phyloP scores from a whole-genome alignment of 2,113 vertebrate species.

The Silurus meridionalis region DNA sequence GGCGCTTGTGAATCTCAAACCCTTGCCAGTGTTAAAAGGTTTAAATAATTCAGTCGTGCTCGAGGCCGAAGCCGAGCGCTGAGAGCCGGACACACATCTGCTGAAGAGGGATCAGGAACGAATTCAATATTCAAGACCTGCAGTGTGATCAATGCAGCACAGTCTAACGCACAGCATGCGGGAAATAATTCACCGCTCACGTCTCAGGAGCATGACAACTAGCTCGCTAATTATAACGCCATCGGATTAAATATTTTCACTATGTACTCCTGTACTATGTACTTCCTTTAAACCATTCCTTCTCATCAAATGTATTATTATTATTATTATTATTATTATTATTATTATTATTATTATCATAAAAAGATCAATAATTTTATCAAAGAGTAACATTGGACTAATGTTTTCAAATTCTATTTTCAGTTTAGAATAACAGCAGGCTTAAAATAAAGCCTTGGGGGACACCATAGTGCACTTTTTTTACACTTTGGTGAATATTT shows the following conservation, averaged over 20 bases:
- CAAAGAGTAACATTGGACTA: neutral
- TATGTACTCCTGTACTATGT: neutral
- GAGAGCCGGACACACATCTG: conserved; percentile 46
- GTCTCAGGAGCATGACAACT: neutral
- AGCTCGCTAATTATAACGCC: neutral
- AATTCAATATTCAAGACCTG: conserved; percentile 23
- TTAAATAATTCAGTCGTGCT: conserved; percentile 72
- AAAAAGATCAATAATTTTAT: too few relatives aligned
- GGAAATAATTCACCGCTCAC: neutral
- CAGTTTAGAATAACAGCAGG: neutral
- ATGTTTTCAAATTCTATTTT: neutral
- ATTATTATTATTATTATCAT: too few relatives aligned
- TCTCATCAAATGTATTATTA: too few relatives aligned
- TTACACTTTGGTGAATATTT: neutral
- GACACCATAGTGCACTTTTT: neutral
- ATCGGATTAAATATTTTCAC: neutral
- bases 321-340: too few relatives aligned
- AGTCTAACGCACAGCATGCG: neutral
- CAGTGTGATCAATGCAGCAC: conserved; percentile 27
- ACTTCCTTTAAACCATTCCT: neutral
- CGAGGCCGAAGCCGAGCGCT: conserved; percentile 54
- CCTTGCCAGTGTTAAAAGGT: conserved; percentile 63
- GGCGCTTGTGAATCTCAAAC: conserved; percentile 53
- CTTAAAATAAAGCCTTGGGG: neutral
- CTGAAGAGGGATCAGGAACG: conserved; percentile 12